Evolutionary conservation across 2,888 invertebrate species (phyloP).

Genomic region (Andrena flavipes): DNA sequence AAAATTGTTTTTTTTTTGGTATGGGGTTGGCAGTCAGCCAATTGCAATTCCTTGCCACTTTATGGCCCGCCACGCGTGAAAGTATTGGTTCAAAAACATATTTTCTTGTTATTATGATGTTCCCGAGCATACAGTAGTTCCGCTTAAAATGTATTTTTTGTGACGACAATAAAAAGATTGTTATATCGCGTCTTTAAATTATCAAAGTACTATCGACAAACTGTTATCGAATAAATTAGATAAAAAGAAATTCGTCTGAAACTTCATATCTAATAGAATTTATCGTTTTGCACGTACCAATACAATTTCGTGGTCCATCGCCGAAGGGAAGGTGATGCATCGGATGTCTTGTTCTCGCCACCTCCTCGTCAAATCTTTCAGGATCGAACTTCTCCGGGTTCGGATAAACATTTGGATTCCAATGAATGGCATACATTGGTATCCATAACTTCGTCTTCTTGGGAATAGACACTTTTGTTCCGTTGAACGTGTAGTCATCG

Average conservation of each 20-base stretch:
- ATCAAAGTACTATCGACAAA: background rate
- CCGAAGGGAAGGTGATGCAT: conserved; percentile 78
- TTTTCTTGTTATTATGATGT: too few species aligned
- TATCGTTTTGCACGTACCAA: conserved; percentile 68
- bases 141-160: too few species aligned
- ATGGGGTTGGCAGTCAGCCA: too few species aligned
- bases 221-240: background rate
- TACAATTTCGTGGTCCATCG: conserved; percentile 80
- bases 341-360: conserved; percentile 65
- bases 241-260: background rate
- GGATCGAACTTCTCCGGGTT: conserved; percentile 77
- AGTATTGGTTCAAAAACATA: too few species aligned
- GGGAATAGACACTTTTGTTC: conserved; percentile 72
- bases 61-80: too few species aligned
- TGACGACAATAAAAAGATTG: too few species aligned
- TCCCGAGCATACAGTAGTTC: too few species aligned
- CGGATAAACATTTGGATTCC: conserved; percentile 72
- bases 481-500: conserved; percentile 71
- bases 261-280: background rate
- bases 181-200: background rate
- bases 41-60: too few species aligned
- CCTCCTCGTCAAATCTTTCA: conserved; percentile 75
- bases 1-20: too few species aligned
- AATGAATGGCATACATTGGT: conserved; percentile 71
- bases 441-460: conserved; percentile 61